These are phyloP conservation scores for Platorchestia sp. DNA, from an alignment of 1,140 invertebrate genomes.

Conservation along the genomic window DNA sequence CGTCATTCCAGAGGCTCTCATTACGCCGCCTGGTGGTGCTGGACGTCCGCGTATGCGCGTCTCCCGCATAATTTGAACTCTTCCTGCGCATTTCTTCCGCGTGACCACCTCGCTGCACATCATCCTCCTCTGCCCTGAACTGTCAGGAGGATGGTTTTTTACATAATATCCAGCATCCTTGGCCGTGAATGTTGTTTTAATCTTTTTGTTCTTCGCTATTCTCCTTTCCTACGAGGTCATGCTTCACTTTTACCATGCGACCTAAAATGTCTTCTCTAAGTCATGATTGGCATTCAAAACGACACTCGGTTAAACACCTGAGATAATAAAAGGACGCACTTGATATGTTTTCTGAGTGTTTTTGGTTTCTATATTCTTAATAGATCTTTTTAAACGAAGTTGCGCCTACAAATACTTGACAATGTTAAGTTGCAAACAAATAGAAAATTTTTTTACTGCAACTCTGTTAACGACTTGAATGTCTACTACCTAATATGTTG, in stretches of 20 bases:
- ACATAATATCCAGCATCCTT: not conserved
- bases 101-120: not conserved
- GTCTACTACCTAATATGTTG: not conserved
- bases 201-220: not conserved
- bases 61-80: not conserved
- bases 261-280: not conserved
- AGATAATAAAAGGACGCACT: too few species aligned
- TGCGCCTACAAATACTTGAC: too few species aligned
- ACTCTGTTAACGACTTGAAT: not conserved
- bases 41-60: not conserved
- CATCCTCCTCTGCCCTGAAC: not conserved
- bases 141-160: not conserved
- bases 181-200: not conserved
- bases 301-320: too few species aligned
- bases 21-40: not conserved
- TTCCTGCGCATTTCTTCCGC: not conserved
- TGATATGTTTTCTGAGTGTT: too few species aligned
- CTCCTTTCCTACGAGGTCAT: not conserved
- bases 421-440: too few species aligned
- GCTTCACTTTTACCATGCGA: not conserved
- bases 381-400: too few species aligned
- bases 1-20: not conserved
- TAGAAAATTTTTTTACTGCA: too few species aligned
- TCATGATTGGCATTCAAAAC: too few species aligned
- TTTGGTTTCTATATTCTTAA: too few species aligned